phyloP scores from a whole-genome alignment of 2,113 vertebrate species.

The Mionectes macconnelli region DNA sequence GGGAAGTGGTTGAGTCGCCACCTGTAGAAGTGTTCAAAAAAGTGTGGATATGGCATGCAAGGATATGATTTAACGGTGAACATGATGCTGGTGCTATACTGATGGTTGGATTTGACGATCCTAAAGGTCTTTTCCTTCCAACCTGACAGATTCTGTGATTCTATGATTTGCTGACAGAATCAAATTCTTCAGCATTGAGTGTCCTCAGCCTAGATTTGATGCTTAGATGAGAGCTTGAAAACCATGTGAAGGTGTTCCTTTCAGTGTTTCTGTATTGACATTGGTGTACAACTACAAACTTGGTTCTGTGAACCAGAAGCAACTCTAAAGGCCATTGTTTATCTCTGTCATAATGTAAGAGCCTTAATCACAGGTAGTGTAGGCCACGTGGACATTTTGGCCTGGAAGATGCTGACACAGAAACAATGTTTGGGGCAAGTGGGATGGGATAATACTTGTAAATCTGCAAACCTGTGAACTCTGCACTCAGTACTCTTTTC shows the following conservation, averaged over 20 bases:
- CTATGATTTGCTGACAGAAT: neutral
- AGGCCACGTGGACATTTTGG: neutral
- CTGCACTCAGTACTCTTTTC: neutral
- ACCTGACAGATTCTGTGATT: neutral
- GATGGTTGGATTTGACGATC: neutral
- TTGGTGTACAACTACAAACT: neutral
- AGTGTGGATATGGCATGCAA: neutral
- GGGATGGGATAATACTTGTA: neutral
- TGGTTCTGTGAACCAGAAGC: neutral
- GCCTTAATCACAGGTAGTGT: neutral
- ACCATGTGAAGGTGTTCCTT: neutral
- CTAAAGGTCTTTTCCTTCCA: neutral
- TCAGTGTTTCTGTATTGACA: neutral
- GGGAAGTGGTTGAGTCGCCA: neutral
- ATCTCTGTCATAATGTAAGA: fast-evolving
- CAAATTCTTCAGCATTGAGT: neutral
- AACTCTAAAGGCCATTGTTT: neutral
- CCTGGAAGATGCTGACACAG: neutral
- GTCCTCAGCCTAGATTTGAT: neutral
- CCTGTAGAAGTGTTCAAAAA: neutral
- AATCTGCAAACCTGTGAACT: neutral
- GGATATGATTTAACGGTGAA: neutral
- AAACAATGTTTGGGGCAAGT: neutral
- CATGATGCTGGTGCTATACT: neutral
- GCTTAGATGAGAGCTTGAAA: neutral